phyloP scores from a whole-genome alignment of 2,797 vertebrate species.

The Nyctibius grandis region DNA sequence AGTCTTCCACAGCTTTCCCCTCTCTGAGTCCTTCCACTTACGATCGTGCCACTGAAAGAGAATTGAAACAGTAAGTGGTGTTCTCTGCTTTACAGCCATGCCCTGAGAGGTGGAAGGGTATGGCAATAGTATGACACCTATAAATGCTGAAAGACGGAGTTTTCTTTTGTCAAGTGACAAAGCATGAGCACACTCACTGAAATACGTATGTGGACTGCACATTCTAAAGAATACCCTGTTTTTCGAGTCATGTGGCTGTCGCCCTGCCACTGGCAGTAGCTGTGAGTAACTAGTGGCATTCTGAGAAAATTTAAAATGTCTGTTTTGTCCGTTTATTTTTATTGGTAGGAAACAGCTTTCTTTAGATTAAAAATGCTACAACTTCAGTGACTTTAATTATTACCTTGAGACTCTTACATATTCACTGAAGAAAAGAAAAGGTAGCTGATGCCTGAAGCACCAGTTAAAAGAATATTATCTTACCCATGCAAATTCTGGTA shows the following conservation, averaged over 20 bases:
- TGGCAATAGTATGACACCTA: neutral
- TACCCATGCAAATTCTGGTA: neutral
- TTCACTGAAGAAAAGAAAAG: neutral
- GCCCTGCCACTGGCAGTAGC: neutral
- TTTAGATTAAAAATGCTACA: neutral
- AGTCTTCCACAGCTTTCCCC: neutral
- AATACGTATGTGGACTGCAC: accelerated
- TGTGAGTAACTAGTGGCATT: neutral
- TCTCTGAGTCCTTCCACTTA: neutral
- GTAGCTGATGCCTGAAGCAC: neutral
- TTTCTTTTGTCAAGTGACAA: neutral
- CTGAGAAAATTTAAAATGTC: neutral
- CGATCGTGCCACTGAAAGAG: accelerated
- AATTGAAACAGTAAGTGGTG: neutral
- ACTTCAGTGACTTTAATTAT: neutral
- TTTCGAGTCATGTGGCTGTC: neutral
- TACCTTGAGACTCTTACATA: neutral
- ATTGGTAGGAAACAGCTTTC: neutral
- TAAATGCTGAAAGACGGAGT: neutral
- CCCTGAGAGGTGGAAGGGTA: neutral
- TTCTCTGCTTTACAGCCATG: neutral
- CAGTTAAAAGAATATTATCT: neutral
- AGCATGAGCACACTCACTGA: neutral
- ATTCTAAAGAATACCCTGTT: neutral
- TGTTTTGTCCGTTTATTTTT: neutral